phyloP scores from a whole-genome alignment of 2,888 invertebrate species.

The Rotaria sp. region DNA sequence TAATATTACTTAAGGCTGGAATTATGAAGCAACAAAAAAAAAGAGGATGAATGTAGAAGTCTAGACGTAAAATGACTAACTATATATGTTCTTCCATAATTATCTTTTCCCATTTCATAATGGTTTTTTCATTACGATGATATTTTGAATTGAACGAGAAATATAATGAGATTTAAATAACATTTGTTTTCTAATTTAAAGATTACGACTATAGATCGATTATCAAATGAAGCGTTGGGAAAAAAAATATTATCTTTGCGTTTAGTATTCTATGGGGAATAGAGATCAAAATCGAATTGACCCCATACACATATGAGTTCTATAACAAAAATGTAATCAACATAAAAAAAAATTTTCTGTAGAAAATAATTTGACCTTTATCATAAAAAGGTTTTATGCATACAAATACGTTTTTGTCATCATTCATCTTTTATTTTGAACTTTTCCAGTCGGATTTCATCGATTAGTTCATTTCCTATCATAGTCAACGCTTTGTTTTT shows the following conservation, averaged over 20 bases:
- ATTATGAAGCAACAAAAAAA: neutral
- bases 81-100: neutral
- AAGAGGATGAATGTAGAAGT: neutral
- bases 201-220: neutral
- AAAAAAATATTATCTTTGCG: neutral
- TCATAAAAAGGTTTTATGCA: neutral
- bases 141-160: neutral
- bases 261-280: neutral
- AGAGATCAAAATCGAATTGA: no score
- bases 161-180: neutral
- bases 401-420: no score
- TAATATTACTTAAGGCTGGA: neutral
- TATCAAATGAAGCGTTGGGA: neutral
- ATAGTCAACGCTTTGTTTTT: neutral
- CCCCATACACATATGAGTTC: no score
- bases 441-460: neutral
- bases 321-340: no score
- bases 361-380: neutral
- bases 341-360: no score
- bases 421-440: neutral
- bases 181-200: neutral
- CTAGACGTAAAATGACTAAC: constrained; percentile 4
- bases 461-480: neutral
- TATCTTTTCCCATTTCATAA: neutral
- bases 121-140: neutral